Percentiles rank a stretch among this genome's conserved stretches.
phyloP scores from a whole-genome alignment of 2,888 invertebrate species.

The Thelaira solivaga region DNA sequence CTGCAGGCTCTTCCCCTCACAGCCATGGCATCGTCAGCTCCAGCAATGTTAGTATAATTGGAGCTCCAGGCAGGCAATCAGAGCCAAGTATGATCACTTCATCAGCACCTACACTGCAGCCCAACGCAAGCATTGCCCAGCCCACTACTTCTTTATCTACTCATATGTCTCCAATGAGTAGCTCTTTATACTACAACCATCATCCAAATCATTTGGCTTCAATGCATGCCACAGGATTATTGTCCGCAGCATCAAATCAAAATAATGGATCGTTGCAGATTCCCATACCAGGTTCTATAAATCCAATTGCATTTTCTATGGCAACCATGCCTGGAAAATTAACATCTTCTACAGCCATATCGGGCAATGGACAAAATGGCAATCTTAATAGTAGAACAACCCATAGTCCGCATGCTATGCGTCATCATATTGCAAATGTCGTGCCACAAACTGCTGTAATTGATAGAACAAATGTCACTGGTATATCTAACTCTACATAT shows the following conservation, averaged over 20 bases:
- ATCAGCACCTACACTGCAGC: constrained; percentile 66
- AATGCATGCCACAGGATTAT: constrained; percentile 72
- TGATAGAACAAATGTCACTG: constrained; percentile 66
- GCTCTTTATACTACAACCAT: constrained; percentile 72
- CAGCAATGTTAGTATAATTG: constrained; percentile 53
- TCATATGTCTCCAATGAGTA: constrained; percentile 74
- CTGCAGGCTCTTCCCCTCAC: constrained; percentile 69
- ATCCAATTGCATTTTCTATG: constrained; percentile 36
- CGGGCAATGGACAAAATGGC: constrained; percentile 66
- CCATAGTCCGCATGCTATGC: constrained; percentile 73
- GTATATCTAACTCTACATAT: constrained; percentile 65
- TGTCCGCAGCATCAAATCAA: constrained; percentile 70
- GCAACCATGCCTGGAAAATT: constrained; percentile 67
- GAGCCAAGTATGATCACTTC: constrained; percentile 66
- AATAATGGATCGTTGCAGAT: constrained; percentile 60
- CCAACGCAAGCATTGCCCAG: constrained; percentile 66
- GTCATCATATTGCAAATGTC: constrained; percentile 69
- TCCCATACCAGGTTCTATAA: constrained; percentile 55
- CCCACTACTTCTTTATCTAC: constrained; percentile 68
- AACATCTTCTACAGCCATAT: constrained; percentile 67
- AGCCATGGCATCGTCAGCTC: constrained; percentile 67
- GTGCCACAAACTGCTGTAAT: constrained; percentile 65
- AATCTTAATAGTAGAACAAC: constrained; percentile 68
- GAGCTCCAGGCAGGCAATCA: constrained; percentile 63
- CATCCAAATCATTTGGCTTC: constrained; percentile 70